Evolutionary conservation across 1,140 invertebrate species (phyloP).

Genomic region (Drosophila cardini): DNA sequence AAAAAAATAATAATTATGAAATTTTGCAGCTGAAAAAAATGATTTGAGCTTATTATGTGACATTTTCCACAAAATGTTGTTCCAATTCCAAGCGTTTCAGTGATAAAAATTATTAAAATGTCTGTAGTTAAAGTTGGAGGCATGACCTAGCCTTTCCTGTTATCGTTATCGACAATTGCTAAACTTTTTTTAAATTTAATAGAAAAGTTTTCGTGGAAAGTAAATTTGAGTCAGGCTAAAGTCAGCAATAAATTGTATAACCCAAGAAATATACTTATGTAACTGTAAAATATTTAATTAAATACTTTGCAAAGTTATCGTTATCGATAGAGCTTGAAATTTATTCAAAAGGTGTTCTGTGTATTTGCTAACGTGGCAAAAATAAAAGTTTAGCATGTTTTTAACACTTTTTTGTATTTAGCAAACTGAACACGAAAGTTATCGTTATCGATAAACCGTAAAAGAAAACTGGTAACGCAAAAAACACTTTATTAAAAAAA

Average conservation of each 20-base stretch:
- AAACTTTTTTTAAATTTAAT: not conserved
- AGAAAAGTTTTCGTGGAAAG: too few relatives aligned
- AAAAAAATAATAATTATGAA: not conserved
- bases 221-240: too few relatives aligned
- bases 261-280: too few relatives aligned
- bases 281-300: too few relatives aligned
- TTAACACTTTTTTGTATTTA: too few relatives aligned
- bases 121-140: too few relatives aligned
- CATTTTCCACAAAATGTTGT: slow-evolving; percentile 1
- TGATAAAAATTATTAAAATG: not conserved
- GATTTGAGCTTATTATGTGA: slow-evolving; percentile 6
- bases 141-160: too few relatives aligned
- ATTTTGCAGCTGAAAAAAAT: not conserved
- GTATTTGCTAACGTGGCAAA: too few relatives aligned
- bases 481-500: too few relatives aligned
- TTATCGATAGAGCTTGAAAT: not conserved
- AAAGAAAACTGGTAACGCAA: not conserved
- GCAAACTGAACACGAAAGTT: not conserved
- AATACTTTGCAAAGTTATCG: not conserved
- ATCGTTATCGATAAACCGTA: not conserved
- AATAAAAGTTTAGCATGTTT: too few relatives aligned
- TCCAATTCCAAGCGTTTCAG: not conserved
- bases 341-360: too few relatives aligned
- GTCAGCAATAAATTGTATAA: too few relatives aligned
- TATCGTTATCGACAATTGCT: not conserved